Evolutionary conservation across 2,113 vertebrate genomes (phyloP).

Genomic region (Canis aureus): DNA sequence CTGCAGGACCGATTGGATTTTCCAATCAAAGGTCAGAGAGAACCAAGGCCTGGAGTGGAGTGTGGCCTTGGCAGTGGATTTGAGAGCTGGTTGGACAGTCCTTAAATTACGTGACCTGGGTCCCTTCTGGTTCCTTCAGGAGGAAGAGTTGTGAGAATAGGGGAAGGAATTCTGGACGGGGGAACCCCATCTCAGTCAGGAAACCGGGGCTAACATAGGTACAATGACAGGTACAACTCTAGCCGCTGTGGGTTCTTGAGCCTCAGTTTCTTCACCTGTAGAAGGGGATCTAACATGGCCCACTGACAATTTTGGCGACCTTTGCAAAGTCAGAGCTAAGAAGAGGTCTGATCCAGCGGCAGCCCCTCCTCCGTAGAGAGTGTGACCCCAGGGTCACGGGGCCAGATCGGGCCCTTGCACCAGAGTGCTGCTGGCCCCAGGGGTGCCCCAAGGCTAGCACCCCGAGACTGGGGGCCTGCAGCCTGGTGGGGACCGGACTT

Average conservation of each 20-base stretch:
- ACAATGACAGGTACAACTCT: neutral
- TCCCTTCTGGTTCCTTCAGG: neutral
- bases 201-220: neutral
- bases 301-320: neutral
- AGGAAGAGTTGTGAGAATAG: neutral
- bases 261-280: neutral
- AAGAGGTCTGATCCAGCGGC: neutral
- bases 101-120: neutral
- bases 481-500: accelerated
- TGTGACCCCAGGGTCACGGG: neutral
- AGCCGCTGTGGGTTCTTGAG: too few species aligned
- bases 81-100: accelerated
- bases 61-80: neutral
- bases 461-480: accelerated
- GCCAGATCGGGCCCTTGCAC: too few species aligned
- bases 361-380: neutral
- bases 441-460: accelerated
- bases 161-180: neutral
- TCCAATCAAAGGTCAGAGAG: neutral
- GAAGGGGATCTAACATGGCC: too few species aligned
- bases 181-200: neutral
- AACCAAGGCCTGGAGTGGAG: neutral
- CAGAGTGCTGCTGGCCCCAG: accelerated
- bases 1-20: accelerated
- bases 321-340: neutral